Evolutionary conservation across 2,888 invertebrate genomes (phyloP).

Genomic region (Apamea epomidion): DNA sequence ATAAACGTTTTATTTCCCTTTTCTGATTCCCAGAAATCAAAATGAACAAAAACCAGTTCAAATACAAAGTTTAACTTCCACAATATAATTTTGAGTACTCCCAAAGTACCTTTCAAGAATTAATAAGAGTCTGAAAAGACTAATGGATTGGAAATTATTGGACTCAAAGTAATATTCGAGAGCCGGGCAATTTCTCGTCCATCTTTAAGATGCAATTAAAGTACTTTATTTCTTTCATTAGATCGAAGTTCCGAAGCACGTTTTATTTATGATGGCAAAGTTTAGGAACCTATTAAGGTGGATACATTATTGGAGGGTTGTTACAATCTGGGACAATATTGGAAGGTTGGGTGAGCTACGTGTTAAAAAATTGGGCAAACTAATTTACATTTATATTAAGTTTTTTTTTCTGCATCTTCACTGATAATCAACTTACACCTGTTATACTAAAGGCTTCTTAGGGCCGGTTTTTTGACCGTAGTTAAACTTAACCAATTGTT

Average conservation of each 20-base stretch:
- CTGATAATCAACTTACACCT: neutral
- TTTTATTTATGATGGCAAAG: constrained; percentile 76
- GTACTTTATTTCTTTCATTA: constrained; percentile 83
- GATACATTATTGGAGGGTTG: constrained; percentile 64
- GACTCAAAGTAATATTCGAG: constrained; percentile 66
- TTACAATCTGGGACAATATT: constrained; percentile 50
- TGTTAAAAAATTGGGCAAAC: constrained; percentile 30
- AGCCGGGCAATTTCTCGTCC: constrained; percentile 67
- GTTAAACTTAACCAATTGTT: too few relatives aligned
- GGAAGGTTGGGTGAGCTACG: constrained; percentile 17
- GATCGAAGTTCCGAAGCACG: constrained; percentile 74
- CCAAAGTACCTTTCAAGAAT: constrained; percentile 66
- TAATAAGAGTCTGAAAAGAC: constrained; percentile 73
- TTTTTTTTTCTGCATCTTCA: constrained; percentile 29
- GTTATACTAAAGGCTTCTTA: neutral
- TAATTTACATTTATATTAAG: constrained; percentile 48
- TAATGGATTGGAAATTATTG: constrained; percentile 73
- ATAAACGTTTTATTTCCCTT: constrained; percentile 40
- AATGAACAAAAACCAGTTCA: constrained; percentile 41
- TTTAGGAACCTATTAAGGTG: constrained; percentile 70
- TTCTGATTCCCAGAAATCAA: constrained; percentile 37
- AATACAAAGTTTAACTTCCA: constrained; percentile 52
- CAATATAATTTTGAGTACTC: constrained; percentile 60
- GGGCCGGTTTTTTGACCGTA: too few relatives aligned
- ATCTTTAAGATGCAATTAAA: constrained; percentile 81